Percentiles rank a stretch among this genome's conserved stretches.
Evolutionary conservation across 1,140 invertebrate species (phyloP).

Genomic region (Euwallacea similis): DNA sequence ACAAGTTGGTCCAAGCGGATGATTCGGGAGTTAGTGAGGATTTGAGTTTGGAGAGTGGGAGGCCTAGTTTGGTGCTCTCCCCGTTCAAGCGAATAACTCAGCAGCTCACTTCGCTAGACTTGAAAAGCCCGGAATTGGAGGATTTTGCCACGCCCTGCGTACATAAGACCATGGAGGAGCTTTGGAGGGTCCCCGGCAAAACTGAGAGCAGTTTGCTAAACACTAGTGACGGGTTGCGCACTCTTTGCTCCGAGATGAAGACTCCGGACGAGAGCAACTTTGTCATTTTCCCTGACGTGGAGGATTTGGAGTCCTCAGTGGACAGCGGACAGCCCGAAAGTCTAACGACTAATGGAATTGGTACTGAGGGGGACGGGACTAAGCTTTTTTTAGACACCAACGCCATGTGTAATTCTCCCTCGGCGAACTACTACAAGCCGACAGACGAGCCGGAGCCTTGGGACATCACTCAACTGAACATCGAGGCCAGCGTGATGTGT

Average conservation of each 20-base stretch:
- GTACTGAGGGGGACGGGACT: constrained; percentile 42
- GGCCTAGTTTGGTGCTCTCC: constrained; percentile 61
- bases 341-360: not conserved
- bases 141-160: constrained; percentile 72
- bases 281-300: constrained; percentile 55
- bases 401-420: constrained; percentile 74
- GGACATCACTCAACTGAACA: constrained; percentile 86
- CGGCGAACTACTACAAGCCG: constrained; percentile 79
- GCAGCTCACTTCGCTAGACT: constrained; percentile 69
- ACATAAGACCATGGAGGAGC: constrained; percentile 61
- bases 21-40: constrained; percentile 52
- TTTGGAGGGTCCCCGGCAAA: constrained; percentile 55
- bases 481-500: constrained; percentile 87
- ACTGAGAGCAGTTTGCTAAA: constrained; percentile 42
- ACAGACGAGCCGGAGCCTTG: constrained; percentile 85
- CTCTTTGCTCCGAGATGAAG: constrained; percentile 49
- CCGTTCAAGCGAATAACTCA: constrained; percentile 77
- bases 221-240: constrained; percentile 50
- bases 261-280: constrained; percentile 54
- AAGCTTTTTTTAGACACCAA: constrained; percentile 69
- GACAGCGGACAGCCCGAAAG: constrained; percentile 36
- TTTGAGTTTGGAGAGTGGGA: constrained; percentile 46
- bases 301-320: constrained; percentile 43
- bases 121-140: constrained; percentile 70
- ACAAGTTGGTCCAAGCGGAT: constrained; percentile 61